Conservation (phyloP, 2,113 vertebrate genomes). For the Romanogobio albipinnatus region DNA sequence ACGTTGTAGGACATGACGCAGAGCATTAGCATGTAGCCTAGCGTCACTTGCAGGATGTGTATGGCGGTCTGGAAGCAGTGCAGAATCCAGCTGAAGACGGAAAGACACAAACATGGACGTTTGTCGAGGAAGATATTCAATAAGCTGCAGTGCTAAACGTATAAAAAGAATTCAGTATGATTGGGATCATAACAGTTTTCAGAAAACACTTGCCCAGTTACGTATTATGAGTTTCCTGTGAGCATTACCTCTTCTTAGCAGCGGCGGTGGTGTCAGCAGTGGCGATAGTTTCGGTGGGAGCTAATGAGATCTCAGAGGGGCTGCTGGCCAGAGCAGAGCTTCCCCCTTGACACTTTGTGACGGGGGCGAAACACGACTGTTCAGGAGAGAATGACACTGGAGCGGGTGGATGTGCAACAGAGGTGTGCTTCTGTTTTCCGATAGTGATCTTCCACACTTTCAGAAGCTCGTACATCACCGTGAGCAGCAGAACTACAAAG, state of each 20-base stretch:
- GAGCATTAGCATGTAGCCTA: slow-evolving; percentile 93
- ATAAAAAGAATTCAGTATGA: neutral
- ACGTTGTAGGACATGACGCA: slow-evolving; percentile 95
- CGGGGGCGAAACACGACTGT: slow-evolving; percentile 40
- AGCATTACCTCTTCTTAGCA: slow-evolving; percentile 59
- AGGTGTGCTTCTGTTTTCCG: slow-evolving; percentile 54
- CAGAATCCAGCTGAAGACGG: slow-evolving; percentile 68
- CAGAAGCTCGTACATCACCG: slow-evolving; percentile 84
- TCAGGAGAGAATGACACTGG: slow-evolving; percentile 28
- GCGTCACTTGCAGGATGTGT: slow-evolving; percentile 86
- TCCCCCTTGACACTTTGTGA: slow-evolving; percentile 61
- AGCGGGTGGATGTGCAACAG: slow-evolving; percentile 34
- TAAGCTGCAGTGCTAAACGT: neutral
- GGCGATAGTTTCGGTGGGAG: slow-evolving; percentile 32
- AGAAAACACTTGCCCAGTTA: neutral
- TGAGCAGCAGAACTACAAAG: slow-evolving; percentile 84
- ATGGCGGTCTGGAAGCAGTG: slow-evolving; percentile 80
- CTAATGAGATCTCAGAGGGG: slow-evolving; percentile 66
- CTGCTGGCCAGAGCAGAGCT: slow-evolving; percentile 55
- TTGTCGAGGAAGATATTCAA: neutral
- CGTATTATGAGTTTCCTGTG: neutral
- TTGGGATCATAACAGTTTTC: neutral
- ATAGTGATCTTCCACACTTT: slow-evolving; percentile 86
- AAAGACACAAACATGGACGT: neutral
- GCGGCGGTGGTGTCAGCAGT: neutral